These are phyloP conservation scores for Oncorhynchus masou DNA, from an alignment of 2,113 vertebrate genomes.

Conservation along the genomic window DNA sequence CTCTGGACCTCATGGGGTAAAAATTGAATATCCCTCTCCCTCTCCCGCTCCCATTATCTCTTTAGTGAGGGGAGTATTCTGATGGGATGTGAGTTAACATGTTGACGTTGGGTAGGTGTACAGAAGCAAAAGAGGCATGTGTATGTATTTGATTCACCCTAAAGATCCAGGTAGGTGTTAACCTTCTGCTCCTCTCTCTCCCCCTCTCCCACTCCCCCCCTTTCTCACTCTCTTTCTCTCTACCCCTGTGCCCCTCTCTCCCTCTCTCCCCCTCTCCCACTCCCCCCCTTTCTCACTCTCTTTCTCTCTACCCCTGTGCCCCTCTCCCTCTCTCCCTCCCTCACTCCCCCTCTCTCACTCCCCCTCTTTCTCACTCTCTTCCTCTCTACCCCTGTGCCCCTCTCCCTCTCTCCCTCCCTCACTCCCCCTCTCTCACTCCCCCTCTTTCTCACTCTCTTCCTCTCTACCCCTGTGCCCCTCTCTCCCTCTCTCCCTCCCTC, in stretches of 20 bases:
- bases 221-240: background rate
- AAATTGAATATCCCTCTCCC: too few relatives aligned
- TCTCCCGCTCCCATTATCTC: background rate
- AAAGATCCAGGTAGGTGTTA: background rate
- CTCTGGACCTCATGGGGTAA: too few relatives aligned
- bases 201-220: background rate
- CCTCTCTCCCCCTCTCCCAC: background rate
- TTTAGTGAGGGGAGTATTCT: background rate
- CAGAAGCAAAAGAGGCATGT: too few relatives aligned
- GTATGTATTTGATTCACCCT: too few relatives aligned
- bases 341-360: too few relatives aligned
- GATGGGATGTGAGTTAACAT: background rate
- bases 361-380: background rate
- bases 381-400: too few relatives aligned
- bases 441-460: background rate
- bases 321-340: background rate
- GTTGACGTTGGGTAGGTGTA: too few relatives aligned
- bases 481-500: too few relatives aligned
- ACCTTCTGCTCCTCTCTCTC: background rate
- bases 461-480: conserved; percentile 13
- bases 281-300: too few relatives aligned
- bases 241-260: conserved; percentile 7
- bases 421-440: conserved; percentile 1
- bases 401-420: too few relatives aligned
- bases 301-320: background rate